phyloP scores from a whole-genome alignment of 2,113 vertebrate species.

The Xenus cinereus region DNA sequence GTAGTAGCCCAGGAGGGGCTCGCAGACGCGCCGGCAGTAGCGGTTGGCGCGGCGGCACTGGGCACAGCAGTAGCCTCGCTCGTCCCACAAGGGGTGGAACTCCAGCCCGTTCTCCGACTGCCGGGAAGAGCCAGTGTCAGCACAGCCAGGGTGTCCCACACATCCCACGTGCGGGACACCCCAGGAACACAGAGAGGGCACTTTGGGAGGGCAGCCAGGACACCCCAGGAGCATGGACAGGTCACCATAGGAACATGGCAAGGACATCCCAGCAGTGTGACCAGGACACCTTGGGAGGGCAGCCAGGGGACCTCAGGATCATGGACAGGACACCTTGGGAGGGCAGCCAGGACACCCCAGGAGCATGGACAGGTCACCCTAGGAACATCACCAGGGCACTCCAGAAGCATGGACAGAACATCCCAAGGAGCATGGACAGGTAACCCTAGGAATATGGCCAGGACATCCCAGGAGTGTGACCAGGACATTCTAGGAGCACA shows the following conservation, averaged over 20 bases:
- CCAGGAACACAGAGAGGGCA: accelerated
- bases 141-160: accelerated
- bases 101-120: conserved; percentile 89
- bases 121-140: background rate
- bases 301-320: background rate
- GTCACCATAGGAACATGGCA: background rate
- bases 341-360: background rate
- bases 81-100: conserved; percentile 89
- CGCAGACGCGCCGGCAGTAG: conserved; percentile 88
- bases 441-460: accelerated
- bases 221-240: background rate
- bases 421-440: background rate
- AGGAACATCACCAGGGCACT: background rate
- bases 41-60: conserved; percentile 89
- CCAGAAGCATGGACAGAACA: background rate
- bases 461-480: background rate
- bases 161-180: background rate
- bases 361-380: background rate
- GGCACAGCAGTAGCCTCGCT: conserved; percentile 89
- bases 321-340: too few relatives aligned
- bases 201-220: background rate
- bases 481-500: accelerated
- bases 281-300: too few relatives aligned
- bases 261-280: background rate
- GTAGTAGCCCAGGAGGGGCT: conserved; percentile 90